Percentiles rank a stretch among this genome's conserved stretches.
Evolutionary conservation across 2,888 invertebrate species (phyloP).

Genomic region (Julus scanicus): DNA sequence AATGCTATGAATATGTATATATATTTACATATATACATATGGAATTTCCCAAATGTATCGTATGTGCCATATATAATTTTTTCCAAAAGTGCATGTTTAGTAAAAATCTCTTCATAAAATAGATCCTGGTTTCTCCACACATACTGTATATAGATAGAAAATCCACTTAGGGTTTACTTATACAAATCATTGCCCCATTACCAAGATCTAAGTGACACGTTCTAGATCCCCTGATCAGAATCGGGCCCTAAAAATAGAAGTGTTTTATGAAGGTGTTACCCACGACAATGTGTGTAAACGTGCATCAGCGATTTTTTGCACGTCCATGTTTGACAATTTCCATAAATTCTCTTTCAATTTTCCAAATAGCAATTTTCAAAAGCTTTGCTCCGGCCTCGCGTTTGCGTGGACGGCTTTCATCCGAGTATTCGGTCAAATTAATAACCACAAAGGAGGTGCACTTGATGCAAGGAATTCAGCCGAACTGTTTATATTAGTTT

Average conservation of each 20-base stretch:
- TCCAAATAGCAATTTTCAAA: not conserved
- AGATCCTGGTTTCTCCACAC: too few relatives aligned
- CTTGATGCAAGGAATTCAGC: not conserved
- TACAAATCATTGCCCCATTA: too few relatives aligned
- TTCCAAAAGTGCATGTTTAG: too few relatives aligned
- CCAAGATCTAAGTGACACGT: too few relatives aligned
- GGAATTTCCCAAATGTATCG: too few relatives aligned
- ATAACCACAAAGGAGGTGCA: not conserved
- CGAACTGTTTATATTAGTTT: not conserved
- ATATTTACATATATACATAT: too few relatives aligned
- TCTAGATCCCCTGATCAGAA: not conserved
- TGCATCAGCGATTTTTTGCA: not conserved
- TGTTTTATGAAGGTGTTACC: too few relatives aligned
- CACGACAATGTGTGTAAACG: not conserved
- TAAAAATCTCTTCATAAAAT: too few relatives aligned
- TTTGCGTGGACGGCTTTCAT: not conserved
- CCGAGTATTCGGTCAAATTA: conserved; percentile 7
- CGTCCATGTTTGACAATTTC: not conserved
- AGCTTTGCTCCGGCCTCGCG: not conserved
- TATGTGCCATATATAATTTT: too few relatives aligned
- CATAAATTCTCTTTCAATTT: not conserved
- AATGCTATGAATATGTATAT: too few relatives aligned
- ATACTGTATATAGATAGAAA: too few relatives aligned
- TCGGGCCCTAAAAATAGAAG: not conserved
- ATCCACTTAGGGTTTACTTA: too few relatives aligned